Conservation (phyloP, 2,888 invertebrate genomes). For the Leuctra nigra region DNA sequence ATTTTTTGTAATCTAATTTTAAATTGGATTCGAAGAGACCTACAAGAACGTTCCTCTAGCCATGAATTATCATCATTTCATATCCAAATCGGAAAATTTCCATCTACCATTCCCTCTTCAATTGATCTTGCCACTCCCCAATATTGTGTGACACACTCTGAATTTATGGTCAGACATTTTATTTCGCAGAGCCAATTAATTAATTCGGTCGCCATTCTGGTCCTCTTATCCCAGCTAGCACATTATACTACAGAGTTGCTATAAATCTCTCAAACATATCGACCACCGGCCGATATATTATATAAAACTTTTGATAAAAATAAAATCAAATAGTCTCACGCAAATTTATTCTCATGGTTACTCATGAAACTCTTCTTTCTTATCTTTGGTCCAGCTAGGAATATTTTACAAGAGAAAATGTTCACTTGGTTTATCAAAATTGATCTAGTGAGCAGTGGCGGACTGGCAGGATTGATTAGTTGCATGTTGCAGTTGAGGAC, state of each 20-base stretch:
- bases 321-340: conserved; percentile 8
- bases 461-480: not conserved
- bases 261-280: conserved; percentile 3
- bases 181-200: conserved; percentile 25
- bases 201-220: conserved; percentile 23
- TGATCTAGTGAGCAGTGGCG: too few relatives aligned
- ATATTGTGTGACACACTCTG: conserved; percentile 20
- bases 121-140: conserved; percentile 10
- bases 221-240: conserved; percentile 19
- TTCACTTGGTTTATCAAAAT: too few relatives aligned
- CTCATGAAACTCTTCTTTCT: too few relatives aligned
- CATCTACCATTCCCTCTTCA: not conserved
- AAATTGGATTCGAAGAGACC: too few relatives aligned
- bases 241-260: not conserved
- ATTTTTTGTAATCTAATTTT: too few relatives aligned
- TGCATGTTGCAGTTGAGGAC: conserved; percentile 9
- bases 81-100: too few relatives aligned
- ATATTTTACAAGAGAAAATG: too few relatives aligned
- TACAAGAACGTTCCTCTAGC: too few relatives aligned
- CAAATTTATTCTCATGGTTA: too few relatives aligned
- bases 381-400: too few relatives aligned
- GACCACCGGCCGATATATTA: not conserved
- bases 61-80: too few relatives aligned
- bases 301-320: conserved; percentile 8
- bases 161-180: conserved; percentile 25